phyloP scores from a whole-genome alignment of 1,140 invertebrate genomes.

The Drosophila nebulosa region DNA sequence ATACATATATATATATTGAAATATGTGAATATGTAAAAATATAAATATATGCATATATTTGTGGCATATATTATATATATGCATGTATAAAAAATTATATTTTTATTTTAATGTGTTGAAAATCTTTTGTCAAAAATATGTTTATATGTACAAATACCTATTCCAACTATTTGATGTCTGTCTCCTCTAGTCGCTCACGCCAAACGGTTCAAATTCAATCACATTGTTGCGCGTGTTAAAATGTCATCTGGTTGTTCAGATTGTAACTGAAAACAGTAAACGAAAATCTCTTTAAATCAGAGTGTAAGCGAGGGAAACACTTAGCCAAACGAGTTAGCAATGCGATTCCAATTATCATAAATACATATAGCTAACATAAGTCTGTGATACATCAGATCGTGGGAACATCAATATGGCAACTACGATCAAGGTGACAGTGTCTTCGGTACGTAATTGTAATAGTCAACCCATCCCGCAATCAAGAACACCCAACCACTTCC shows the following conservation, averaged over 20 bases:
- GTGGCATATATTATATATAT: conserved; percentile 7
- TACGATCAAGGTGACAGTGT: conserved; percentile 35
- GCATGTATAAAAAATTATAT: conserved; percentile 15
- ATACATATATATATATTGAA: background rate
- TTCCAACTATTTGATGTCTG: conserved; percentile 38
- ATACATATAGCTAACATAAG: background rate
- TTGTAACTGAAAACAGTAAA: background rate
- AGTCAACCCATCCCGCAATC: background rate
- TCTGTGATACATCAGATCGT: background rate
- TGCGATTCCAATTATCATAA: background rate
- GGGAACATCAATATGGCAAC: conserved; percentile 31
- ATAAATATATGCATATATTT: conserved; percentile 10
- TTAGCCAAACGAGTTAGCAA: background rate
- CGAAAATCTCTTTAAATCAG: background rate
- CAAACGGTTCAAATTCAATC: conserved; percentile 30
- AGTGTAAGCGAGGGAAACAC: background rate
- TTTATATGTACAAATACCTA: background rate
- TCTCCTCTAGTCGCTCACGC: conserved; percentile 42
- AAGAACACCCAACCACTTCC: background rate
- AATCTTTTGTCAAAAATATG: conserved; percentile 43
- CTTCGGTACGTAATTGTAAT: conserved; percentile 32
- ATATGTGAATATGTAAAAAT: background rate
- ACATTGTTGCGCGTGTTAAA: conserved; percentile 1
- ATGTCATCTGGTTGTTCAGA: background rate
- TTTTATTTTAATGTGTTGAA: conserved; percentile 36